Percentiles rank a stretch among this genome's conserved stretches.
Conservation (phyloP, 2,113 vertebrate genomes). For the Hipposideros armiger region DNA sequence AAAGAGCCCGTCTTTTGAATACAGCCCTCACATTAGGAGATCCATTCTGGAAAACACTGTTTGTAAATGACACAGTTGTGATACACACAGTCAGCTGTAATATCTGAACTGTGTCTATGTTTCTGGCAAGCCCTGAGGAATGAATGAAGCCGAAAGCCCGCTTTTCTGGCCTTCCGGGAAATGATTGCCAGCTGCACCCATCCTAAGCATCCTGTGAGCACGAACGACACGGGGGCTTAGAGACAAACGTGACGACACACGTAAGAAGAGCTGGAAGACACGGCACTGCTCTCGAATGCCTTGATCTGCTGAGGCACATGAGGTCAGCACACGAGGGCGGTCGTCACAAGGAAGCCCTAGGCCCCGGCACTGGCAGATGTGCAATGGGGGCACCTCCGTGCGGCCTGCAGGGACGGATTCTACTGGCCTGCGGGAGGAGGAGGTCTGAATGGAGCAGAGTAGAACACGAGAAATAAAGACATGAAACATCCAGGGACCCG, state of each 20-base stretch:
- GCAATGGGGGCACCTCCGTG: too few species aligned
- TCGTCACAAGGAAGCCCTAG: too few species aligned
- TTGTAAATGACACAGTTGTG: not conserved
- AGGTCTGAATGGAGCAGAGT: too few species aligned
- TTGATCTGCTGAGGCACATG: too few species aligned
- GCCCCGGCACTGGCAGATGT: too few species aligned
- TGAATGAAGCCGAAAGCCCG: fast-evolving
- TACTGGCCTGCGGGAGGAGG: too few species aligned
- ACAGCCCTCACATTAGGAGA: fast-evolving
- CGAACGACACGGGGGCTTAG: not conserved
- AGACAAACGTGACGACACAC: too few species aligned
- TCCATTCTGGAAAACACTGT: not conserved
- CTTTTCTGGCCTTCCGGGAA: not conserved
- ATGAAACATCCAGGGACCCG: not conserved
- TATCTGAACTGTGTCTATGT: too few species aligned
- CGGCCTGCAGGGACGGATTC: not conserved
- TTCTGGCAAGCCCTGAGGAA: not conserved
- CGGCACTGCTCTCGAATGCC: too few species aligned
- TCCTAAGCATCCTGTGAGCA: fast-evolving
- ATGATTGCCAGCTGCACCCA: not conserved
- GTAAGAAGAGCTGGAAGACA: too few species aligned
- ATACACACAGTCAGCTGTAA: too few species aligned
- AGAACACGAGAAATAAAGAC: fast-evolving
- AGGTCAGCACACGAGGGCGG: too few species aligned
- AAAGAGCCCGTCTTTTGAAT: fast-evolving